Evolutionary conservation across 2,113 vertebrate genomes (phyloP).

Genomic region (Glaucomys volans): DNA sequence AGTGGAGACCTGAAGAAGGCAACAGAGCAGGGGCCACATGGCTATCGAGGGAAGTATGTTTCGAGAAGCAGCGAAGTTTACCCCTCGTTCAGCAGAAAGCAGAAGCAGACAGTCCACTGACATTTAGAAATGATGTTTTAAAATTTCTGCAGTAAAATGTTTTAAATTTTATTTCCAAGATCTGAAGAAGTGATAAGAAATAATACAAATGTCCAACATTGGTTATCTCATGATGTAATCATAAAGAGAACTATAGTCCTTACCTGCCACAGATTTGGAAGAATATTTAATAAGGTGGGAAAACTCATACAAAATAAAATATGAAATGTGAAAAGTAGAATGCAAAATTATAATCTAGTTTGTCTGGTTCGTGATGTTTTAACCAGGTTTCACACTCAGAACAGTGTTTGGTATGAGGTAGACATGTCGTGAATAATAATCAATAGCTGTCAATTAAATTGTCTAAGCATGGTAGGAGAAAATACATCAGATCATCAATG

Average conservation of each 20-base stretch:
- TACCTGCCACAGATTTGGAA: background rate
- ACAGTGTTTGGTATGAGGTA: background rate
- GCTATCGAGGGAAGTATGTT: fast-evolving
- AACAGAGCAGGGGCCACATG: background rate
- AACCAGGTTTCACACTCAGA: background rate
- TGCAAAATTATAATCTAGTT: background rate
- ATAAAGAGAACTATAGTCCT: background rate
- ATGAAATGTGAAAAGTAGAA: background rate
- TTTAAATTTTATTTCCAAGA: constrained; percentile 19
- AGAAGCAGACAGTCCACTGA: background rate
- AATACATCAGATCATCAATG: background rate
- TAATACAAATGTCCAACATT: background rate
- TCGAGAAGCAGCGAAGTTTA: background rate
- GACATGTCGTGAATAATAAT: background rate
- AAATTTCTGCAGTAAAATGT: background rate
- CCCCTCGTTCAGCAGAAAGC: background rate
- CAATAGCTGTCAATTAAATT: constrained; percentile 8
- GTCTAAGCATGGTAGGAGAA: background rate
- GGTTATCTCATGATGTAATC: background rate
- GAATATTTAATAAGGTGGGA: background rate
- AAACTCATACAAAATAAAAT: constrained; percentile 17
- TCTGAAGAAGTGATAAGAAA: constrained; percentile 8
- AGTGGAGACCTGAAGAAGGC: background rate
- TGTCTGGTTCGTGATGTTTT: background rate
- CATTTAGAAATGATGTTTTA: background rate